phyloP scores from a whole-genome alignment of 2,113 vertebrate genomes.

The Fregetta grallaria region DNA sequence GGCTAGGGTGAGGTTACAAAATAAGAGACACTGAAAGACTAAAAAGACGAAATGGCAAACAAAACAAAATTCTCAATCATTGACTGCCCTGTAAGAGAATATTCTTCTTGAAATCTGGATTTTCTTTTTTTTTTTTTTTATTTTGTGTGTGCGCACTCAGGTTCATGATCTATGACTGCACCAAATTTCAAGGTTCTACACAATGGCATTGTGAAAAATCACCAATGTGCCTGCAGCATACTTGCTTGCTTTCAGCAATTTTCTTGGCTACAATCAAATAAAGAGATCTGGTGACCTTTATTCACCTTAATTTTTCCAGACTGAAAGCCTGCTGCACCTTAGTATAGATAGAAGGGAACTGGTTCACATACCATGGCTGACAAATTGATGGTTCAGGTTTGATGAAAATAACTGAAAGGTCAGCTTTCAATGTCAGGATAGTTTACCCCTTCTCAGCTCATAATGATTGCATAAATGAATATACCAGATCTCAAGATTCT shows the following conservation, averaged over 20 bases:
- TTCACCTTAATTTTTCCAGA: conserved; percentile 45
- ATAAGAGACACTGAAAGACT: not conserved
- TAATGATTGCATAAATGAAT: not conserved
- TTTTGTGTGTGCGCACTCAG: not conserved
- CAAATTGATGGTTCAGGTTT: not conserved
- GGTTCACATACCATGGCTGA: not conserved
- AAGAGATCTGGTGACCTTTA: conserved; percentile 37
- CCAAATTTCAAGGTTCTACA: conserved; percentile 30
- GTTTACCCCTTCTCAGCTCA: not conserved
- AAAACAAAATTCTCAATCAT: not conserved
- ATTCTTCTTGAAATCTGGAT: not conserved
- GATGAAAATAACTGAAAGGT: not conserved
- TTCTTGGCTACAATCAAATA: conserved; percentile 27
- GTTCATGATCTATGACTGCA: conserved; percentile 27
- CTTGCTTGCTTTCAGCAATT: conserved; percentile 37
- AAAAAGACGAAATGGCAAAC: not conserved
- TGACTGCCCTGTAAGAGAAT: not conserved
- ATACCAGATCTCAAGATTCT: not conserved
- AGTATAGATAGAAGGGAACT: not conserved
- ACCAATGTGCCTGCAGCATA: not conserved
- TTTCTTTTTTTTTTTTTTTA: not conserved
- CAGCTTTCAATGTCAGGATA: not conserved
- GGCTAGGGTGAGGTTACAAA: not conserved
- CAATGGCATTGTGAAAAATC: conserved; percentile 43
- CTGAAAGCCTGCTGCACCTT: not conserved